phyloP scores from a whole-genome alignment of 1,140 invertebrate species.

The Trissolcus basalis region DNA sequence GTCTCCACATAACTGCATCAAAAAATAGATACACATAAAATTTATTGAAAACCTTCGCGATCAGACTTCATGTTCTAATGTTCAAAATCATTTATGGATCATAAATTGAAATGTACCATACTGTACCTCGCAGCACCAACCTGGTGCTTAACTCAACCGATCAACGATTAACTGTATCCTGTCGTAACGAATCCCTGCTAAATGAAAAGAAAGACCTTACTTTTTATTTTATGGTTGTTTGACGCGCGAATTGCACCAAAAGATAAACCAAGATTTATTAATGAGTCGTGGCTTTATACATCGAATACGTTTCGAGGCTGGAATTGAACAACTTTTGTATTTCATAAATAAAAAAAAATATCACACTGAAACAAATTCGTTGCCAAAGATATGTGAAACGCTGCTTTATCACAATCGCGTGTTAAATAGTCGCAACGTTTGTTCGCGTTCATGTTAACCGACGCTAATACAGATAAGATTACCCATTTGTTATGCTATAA shows the following conservation, averaged over 20 bases:
- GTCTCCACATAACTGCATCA: too few relatives aligned
- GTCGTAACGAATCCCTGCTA: constrained; percentile 43
- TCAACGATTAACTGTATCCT: constrained; percentile 56
- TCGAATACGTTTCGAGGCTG: constrained; percentile 45
- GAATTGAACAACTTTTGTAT: constrained; percentile 43
- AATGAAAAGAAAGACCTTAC: constrained; percentile 45
- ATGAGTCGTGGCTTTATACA: constrained; percentile 45
- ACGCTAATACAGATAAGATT: constrained; percentile 56
- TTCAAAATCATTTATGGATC: constrained; percentile 47
- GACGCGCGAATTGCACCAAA: constrained; percentile 15
- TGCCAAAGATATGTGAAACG: constrained; percentile 39
- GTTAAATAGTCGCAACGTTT: constrained; percentile 55
- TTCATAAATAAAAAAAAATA: constrained; percentile 38
- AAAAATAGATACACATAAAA: too few relatives aligned
- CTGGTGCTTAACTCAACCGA: constrained; percentile 44
- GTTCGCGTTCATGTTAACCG: constrained; percentile 49
- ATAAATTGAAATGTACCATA: constrained; percentile 56
- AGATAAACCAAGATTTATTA: constrained; percentile 58
- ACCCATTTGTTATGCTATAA: constrained; percentile 36
- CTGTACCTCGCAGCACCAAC: constrained; percentile 29
- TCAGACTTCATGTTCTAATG: too few relatives aligned
- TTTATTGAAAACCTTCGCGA: too few relatives aligned
- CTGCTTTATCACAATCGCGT: constrained; percentile 53
- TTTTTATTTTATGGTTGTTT: constrained; percentile 50
- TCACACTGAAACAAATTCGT: constrained; percentile 46